Conservation (phyloP, 2,888 invertebrate genomes). For the Lagria hirta region DNA sequence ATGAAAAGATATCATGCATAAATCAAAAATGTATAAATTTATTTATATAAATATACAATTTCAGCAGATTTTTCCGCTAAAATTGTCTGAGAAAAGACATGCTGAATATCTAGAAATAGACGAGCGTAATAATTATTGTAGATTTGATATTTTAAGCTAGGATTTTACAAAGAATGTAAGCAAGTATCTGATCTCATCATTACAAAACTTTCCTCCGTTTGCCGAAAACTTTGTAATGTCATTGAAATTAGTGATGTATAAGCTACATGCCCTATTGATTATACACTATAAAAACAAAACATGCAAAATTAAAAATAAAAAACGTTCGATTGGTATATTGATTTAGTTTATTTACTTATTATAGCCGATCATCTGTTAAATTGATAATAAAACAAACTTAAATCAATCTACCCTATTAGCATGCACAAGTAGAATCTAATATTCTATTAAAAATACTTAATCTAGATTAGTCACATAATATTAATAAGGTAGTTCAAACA, state of each 20-base stretch:
- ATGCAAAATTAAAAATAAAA: constrained; percentile 35
- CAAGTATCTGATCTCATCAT: too few relatives aligned
- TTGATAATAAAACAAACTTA: not conserved
- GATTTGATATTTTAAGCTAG: constrained; percentile 13
- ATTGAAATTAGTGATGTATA: constrained; percentile 31
- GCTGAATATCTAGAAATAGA: constrained; percentile 20
- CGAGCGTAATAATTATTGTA: constrained; percentile 14
- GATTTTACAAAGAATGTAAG: constrained; percentile 5
- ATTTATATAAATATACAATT: constrained; percentile 22
- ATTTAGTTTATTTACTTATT: constrained; percentile 3
- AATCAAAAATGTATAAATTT: too few relatives aligned
- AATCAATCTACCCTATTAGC: constrained; percentile 22
- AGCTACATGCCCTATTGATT: constrained; percentile 39
- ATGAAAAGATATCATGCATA: constrained; percentile 30
- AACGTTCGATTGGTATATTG: constrained; percentile 13
- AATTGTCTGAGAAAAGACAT: constrained; percentile 13
- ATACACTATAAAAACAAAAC: constrained; percentile 37
- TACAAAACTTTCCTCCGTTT: too few relatives aligned
- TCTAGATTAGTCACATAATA: constrained; percentile 53
- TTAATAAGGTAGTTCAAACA: constrained; percentile 45
- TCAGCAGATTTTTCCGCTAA: constrained; percentile 25
- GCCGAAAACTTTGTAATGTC: constrained; percentile 9
- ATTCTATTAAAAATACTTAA: constrained; percentile 41
- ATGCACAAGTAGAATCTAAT: constrained; percentile 27
- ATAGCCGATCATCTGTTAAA: not conserved